These are phyloP conservation scores for Amblyornis subalaris DNA, from an alignment of 2,113 vertebrate genomes.

Conservation along the genomic window DNA sequence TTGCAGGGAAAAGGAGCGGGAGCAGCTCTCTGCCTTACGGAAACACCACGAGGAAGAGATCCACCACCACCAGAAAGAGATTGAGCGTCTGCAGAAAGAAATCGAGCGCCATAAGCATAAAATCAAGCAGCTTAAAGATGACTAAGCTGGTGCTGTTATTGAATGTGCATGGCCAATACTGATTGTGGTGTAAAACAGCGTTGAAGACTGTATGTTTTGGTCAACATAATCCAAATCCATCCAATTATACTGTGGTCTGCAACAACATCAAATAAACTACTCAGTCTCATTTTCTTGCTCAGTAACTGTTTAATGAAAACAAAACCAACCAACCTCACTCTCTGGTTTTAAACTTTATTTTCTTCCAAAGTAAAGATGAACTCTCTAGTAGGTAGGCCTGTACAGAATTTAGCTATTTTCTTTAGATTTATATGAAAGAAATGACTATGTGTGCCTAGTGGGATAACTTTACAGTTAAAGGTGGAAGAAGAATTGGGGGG, in stretches of 20 bases:
- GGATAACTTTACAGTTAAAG: neutral
- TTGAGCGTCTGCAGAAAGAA: conserved; percentile 87
- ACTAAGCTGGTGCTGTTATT: conserved; percentile 16
- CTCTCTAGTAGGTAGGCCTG: neutral
- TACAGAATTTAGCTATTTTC: neutral
- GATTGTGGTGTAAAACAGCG: neutral
- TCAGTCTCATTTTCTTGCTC: neutral
- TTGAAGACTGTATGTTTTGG: neutral
- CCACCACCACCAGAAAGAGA: conserved; percentile 83
- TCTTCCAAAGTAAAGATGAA: neutral
- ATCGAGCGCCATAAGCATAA: conserved; percentile 87
- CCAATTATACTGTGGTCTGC: neutral
- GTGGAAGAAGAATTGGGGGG: neutral
- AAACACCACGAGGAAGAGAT: conserved; percentile 91
- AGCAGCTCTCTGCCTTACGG: conserved; percentile 79
- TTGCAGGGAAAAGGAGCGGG: conserved; percentile 81
- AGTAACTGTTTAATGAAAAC: neutral
- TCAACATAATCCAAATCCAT: neutral
- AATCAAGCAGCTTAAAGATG: conserved; percentile 82
- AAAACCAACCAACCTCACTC: neutral
- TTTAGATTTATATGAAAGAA: neutral
- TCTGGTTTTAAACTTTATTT: neutral
- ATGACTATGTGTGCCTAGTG: accelerated
- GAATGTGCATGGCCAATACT: neutral
- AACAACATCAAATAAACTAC: conserved; percentile 53